Evolutionary conservation across 2,113 vertebrate species (phyloP), one percentile per base, ranked within the genome.

Genomic region (Lanius collurio): DNA sequence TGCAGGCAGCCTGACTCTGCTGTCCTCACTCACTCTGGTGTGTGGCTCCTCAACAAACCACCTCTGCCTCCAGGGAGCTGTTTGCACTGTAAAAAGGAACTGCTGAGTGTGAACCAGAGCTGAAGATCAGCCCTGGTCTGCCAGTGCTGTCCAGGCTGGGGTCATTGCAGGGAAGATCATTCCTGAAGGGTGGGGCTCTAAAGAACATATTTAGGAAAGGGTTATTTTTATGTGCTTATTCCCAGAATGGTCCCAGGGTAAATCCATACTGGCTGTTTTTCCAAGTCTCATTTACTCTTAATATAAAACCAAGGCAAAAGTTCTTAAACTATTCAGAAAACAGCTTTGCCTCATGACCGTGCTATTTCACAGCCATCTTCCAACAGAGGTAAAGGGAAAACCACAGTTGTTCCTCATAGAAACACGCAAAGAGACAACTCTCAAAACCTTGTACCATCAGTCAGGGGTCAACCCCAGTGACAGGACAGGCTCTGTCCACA

Each of bases 181-280:
- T 89, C 69, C 88, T 82, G 67, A 60, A 90, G 90, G 83, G 65
- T 67, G 87, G 20, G 75, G 63, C 33, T 62, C 19, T 26, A 62
- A 78, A 47, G 68, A 67, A 67, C 59, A n/a, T 50, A 68, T 94
- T 80, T 63, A 92, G 85, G 41, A 94, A 92, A 89, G 52, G 24
- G 27, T 71, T 86, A 59, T 73, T 87, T 88, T 41, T 56, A 27
- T 89, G 89, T 92, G 50, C 22, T 82, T 52, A 31, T 79, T 80
- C 39, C 46, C 52, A 57, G 67, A 87, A 76, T 4, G 20, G 44
- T 46, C 52, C 44, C 77, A 41, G 56, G 73, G 31, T 78, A 96
- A 86, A 75, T 31, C 44, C 46, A 27, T 7, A 6, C 64, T 13
- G 52, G 24, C 53, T 89, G 37, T 46, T 93, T 93, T 62, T 56